These are phyloP conservation scores for Heliothis peltigera DNA, from an alignment of 2,888 invertebrate genomes.

Conservation along the genomic window DNA sequence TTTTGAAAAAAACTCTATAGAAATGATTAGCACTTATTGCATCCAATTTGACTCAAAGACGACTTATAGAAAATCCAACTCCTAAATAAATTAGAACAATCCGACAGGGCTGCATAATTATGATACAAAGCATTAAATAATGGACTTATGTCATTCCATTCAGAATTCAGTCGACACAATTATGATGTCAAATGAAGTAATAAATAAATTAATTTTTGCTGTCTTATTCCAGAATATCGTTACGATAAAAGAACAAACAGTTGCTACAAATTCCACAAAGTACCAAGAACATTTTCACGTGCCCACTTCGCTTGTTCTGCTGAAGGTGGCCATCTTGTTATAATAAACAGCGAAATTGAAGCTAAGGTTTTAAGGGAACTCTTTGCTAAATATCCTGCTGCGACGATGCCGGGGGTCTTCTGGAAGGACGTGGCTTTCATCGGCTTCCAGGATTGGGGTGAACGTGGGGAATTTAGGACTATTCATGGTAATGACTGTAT, in stretches of 20 bases:
- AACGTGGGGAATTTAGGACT: conserved; percentile 68
- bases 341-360: conserved; percentile 72
- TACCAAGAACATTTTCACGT: conserved; percentile 67
- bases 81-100: too few species aligned
- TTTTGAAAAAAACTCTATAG: too few species aligned
- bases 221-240: conserved; percentile 64
- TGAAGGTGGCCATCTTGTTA: conserved; percentile 72
- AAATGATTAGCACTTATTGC: too few species aligned
- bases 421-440: conserved; percentile 59
- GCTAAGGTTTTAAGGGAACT: conserved; percentile 61
- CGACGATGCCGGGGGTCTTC: conserved; percentile 45
- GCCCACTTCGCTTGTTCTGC: conserved; percentile 73
- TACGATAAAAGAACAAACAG: conserved; percentile 65
- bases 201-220: too few species aligned
- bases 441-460: conserved; percentile 69
- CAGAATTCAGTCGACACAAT: too few species aligned
- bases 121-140: too few species aligned
- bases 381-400: conserved; percentile 58
- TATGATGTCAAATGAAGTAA: too few species aligned
- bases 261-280: conserved; percentile 76
- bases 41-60: too few species aligned
- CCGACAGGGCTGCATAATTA: too few species aligned
- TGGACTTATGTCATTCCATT: too few species aligned
- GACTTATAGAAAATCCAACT: too few species aligned
- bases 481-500: conserved; percentile 60